Evolutionary conservation across 2,797 vertebrate species (phyloP), one percentile per base, ranked within the genome.

Genomic region (Dendrocincla tyrannina): DNA sequence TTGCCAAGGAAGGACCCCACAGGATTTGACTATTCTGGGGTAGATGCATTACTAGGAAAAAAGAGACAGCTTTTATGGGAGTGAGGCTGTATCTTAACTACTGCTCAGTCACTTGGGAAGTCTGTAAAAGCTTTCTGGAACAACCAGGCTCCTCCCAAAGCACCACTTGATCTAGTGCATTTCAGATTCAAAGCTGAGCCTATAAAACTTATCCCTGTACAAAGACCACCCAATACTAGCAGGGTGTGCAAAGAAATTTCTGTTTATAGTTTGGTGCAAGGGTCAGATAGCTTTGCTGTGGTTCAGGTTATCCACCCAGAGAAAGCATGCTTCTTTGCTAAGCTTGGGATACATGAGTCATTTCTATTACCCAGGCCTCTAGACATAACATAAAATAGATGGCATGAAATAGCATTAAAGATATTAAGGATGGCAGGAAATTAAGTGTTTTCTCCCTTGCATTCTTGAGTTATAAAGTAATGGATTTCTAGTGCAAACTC

Each of bases 41-140:
- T 24, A 68, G 73, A 78, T 84, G 79, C 69, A 50, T 86, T 91
- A 64, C 68, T 27, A 78, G 53, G 49, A 56, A 84, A 76, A 91
- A 83, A 85, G 64, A 75, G 49, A 50, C 33, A 70, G 69, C 44
- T 80, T 96, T 95, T 88, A 78, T 0, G 0, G 94, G 69, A 63
- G 60, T 5, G 16, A 75, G 72, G 33, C 89, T 80, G 30, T 83
- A 27, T 77, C 89, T 88, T 96, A 92, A 94, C 85, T 92, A 70
- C 81, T 83, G 41, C 92, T 93, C 70, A 25, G 75, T 70, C 90
- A 74, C 80, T 94, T 88, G 93, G 85, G 93, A 95, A 93, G 83
- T 78, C 88, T 92, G 77, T 92, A 93, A 96, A 95, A 93, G 77
- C 88, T 95, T 97, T 97, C 80, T 76, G 86, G 82, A 95, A 89